These are phyloP conservation scores for Sceliomorpha sp. DNA, from an alignment of 2,888 invertebrate species.

Conservation along the genomic window DNA sequence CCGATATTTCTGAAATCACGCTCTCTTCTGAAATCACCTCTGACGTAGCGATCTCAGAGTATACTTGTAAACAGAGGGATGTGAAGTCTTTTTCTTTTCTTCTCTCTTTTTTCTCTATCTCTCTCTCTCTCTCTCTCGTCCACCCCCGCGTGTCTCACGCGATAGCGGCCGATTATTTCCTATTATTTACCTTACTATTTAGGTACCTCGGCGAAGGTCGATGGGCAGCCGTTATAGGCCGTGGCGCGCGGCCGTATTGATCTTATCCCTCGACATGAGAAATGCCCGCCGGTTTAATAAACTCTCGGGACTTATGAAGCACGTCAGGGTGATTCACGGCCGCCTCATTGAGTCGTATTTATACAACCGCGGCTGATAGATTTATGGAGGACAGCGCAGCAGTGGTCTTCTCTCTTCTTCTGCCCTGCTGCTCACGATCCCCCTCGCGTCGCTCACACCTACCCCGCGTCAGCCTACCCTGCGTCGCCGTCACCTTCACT, in stretches of 20 bases:
- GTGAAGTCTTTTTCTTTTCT: too few relatives aligned
- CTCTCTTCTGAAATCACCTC: too few relatives aligned
- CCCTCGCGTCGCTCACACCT: slow-evolving; percentile 56
- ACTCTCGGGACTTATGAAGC: slow-evolving; percentile 81
- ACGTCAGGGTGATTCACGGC: slow-evolving; percentile 81
- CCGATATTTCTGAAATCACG: too few relatives aligned
- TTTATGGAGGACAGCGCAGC: slow-evolving; percentile 80
- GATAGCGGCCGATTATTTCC: slow-evolving; percentile 70
- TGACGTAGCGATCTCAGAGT: too few relatives aligned
- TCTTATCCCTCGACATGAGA: slow-evolving; percentile 81
- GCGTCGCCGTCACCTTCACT: slow-evolving; percentile 55
- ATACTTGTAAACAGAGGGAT: too few relatives aligned
- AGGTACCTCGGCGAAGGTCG: slow-evolving; percentile 69
- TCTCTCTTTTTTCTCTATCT: too few relatives aligned
- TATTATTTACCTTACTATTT: slow-evolving; percentile 75
- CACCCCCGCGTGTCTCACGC: slow-evolving; percentile 58
- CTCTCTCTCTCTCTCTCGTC: too few relatives aligned
- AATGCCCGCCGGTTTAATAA: slow-evolving; percentile 81
- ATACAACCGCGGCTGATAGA: slow-evolving; percentile 80
- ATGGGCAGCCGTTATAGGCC: slow-evolving; percentile 64
- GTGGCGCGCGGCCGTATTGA: slow-evolving; percentile 80
- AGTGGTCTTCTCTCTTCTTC: slow-evolving; percentile 70
- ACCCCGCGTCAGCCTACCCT: slow-evolving; percentile 50
- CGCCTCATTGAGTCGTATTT: slow-evolving; percentile 81
- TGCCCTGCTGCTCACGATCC: slow-evolving; percentile 48